A percentile compares a stretch with the other conserved stretches of the same genome.
These are phyloP conservation scores for Telmatochromis brichardi DNA, from an alignment of 2,113 vertebrate genomes.

Conservation along the genomic window DNA sequence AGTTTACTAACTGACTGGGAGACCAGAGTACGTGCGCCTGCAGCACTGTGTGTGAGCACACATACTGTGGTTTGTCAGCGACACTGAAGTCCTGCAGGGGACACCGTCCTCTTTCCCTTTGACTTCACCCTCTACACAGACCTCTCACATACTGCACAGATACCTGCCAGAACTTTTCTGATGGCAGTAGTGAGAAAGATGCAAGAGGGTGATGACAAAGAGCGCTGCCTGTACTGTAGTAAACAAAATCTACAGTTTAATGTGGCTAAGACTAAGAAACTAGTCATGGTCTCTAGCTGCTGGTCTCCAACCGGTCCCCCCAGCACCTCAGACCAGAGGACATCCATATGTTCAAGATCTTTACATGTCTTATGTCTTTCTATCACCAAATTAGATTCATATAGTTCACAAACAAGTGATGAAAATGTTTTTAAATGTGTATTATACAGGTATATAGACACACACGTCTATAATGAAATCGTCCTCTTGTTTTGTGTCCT, in stretches of 20 bases:
- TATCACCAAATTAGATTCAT: too few relatives aligned
- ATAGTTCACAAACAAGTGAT: too few relatives aligned
- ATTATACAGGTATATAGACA: too few relatives aligned
- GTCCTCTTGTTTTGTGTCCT: too few relatives aligned
- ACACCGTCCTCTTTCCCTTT: background rate
- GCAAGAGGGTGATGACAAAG: background rate
- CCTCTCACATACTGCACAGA: background rate
- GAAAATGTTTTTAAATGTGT: too few relatives aligned
- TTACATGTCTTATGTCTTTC: too few relatives aligned
- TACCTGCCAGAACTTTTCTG: background rate
- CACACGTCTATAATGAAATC: too few relatives aligned
- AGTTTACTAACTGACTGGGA: background rate
- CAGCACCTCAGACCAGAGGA: too few relatives aligned
- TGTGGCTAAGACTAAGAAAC: background rate
- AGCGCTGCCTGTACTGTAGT: accelerated
- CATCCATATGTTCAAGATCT: too few relatives aligned
- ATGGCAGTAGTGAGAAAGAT: background rate
- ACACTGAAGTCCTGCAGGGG: background rate
- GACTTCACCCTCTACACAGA: background rate
- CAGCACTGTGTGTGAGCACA: background rate
- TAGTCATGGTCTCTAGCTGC: background rate
- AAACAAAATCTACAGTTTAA: background rate
- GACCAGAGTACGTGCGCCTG: accelerated
- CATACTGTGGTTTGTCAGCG: background rate
- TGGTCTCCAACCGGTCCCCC: too few relatives aligned